Base-by-base conservation (phyloP, 2,888 invertebrate species). In the Endomychus coccineus region DNA sequence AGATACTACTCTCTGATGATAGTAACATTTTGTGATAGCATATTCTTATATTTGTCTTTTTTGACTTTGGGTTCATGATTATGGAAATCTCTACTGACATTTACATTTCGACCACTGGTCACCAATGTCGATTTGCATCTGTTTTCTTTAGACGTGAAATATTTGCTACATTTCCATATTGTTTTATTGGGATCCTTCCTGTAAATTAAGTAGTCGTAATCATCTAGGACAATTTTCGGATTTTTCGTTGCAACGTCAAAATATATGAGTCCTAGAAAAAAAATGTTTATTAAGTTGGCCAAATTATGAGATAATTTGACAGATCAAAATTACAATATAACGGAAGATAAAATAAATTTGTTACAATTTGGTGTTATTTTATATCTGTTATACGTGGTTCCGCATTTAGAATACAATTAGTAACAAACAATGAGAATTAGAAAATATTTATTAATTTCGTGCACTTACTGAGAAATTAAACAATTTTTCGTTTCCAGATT, bases 51-150 rank as follows among this genome's bases (percentile, higher is more conserved):
- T 23, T 36, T 42, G 23, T 33, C 25, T 10, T 15, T 21, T 25
- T 38, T 47, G 4, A 31, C 15, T 13, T 45, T 46, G 0, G 51
- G 42, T 11, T 34, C 32, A 30, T 54, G 54, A 19, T 49, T 52
- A 34, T 54, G 52, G n/a, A n/a, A n/a, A n/a, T 7, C 23, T 19
- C 44, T 45, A 13, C 15, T 27, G 12, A 51, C 27, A 5, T 32
- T 30, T 1, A 48, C 50, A 4, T 40, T 27, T 37, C 44, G 46
- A 10, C 47, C 48, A 4, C 37, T 37, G 2, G 52, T 52, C 2
- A 46, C 34, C 2, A 51, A 42, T 22, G 40, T 46, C 4, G 41
- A 50, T 36, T 51, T 53, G 35, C 53, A 53, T 28, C 51, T 36
- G 4, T 37, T 39, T 7, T 39, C 39, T 15, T 49, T 45, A 14